phyloP scores from a whole-genome alignment of 2,797 vertebrate genomes.

The Chelon labrosus region DNA sequence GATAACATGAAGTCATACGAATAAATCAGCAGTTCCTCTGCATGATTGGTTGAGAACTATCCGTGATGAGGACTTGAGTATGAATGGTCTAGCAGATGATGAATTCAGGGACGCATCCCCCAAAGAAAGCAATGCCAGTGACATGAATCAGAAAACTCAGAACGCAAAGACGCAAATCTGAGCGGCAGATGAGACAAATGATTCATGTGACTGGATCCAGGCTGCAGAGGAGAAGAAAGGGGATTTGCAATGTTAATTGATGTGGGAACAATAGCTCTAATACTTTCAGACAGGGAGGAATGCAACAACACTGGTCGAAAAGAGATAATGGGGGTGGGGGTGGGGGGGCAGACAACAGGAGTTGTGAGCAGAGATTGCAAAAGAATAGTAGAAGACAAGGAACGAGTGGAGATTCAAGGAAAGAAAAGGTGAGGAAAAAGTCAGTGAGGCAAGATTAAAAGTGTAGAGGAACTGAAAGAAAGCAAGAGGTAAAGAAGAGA shows the following conservation, averaged over 20 bases:
- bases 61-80: slow-evolving; percentile 27
- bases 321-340: background rate
- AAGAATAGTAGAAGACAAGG: background rate
- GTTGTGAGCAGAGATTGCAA: slow-evolving; percentile 3
- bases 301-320: slow-evolving; percentile 13
- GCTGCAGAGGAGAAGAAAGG: slow-evolving; percentile 30
- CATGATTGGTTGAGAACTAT: slow-evolving; percentile 3
- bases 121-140: slow-evolving; percentile 19
- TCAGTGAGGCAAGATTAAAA: slow-evolving; percentile 15
- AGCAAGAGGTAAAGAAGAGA: slow-evolving; percentile 3
- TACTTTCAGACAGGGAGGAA: slow-evolving; percentile 42
- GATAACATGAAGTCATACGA: slow-evolving; percentile 27
- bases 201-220: slow-evolving; percentile 53
- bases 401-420: background rate
- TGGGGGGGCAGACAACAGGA: background rate
- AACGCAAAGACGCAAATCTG: slow-evolving; percentile 48
- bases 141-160: slow-evolving; percentile 40
- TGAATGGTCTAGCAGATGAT: slow-evolving; percentile 41
- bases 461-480: slow-evolving; percentile 3
- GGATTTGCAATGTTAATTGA: slow-evolving; percentile 66
- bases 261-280: slow-evolving; percentile 54
- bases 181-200: slow-evolving; percentile 35
- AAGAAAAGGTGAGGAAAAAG: slow-evolving; percentile 14
- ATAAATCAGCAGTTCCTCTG: slow-evolving; percentile 20
- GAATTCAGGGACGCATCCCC: slow-evolving; percentile 16